Percentiles rank a stretch among this genome's conserved stretches.
These are phyloP conservation scores for Hydriomena furcata DNA, from an alignment of 2,888 invertebrate species.

Conservation along the genomic window DNA sequence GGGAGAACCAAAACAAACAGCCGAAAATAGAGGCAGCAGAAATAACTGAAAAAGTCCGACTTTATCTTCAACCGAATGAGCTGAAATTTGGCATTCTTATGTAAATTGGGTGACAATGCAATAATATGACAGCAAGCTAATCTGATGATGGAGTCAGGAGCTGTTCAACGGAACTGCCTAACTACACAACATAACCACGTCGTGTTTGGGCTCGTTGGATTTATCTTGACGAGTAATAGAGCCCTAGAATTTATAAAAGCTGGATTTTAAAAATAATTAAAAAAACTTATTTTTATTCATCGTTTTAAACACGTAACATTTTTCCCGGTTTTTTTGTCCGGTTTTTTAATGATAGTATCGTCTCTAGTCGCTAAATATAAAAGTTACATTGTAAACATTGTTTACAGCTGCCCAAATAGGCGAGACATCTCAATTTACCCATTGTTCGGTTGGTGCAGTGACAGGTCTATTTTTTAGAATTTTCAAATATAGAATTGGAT, in stretches of 20 bases:
- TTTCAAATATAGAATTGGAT: constrained; percentile 18
- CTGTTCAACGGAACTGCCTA: too few relatives aligned
- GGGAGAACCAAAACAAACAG: constrained; percentile 26
- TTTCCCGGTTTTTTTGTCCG: not conserved
- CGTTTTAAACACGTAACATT: too few relatives aligned
- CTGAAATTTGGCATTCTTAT: too few relatives aligned
- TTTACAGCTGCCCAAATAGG: constrained; percentile 46
- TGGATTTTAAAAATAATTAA: too few relatives aligned
- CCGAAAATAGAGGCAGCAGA: constrained; percentile 21
- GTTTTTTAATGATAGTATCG: not conserved
- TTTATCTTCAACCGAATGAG: not conserved
- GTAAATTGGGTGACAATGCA: too few relatives aligned
- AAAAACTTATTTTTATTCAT: too few relatives aligned
- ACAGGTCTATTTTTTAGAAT: constrained; percentile 30
- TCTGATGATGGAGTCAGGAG: too few relatives aligned
- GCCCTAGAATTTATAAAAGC: too few relatives aligned
- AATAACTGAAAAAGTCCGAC: not conserved
- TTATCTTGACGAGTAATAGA: too few relatives aligned
- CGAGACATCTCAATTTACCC: constrained; percentile 41
- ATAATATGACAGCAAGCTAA: too few relatives aligned
- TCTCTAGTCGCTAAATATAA: constrained; percentile 4
- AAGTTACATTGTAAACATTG: constrained; percentile 17
- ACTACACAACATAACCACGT: too few relatives aligned
- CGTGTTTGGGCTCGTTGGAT: too few relatives aligned
- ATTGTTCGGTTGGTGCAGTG: constrained; percentile 32